Evolutionary conservation across 1,140 invertebrate genomes (phyloP).

Genomic region (Gryon sp.): DNA sequence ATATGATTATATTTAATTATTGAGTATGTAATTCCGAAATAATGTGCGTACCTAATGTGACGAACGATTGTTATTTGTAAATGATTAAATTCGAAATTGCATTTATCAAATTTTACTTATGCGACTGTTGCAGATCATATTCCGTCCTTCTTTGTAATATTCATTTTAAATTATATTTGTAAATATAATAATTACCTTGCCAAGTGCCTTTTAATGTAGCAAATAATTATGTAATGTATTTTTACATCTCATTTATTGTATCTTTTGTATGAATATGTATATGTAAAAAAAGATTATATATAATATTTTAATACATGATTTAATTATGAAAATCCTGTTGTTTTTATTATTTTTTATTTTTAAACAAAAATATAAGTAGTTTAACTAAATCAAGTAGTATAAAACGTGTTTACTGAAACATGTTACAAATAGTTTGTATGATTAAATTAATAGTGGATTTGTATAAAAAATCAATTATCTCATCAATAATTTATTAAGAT

Average conservation of each 20-base stretch:
- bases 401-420: too few species aligned
- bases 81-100: too few species aligned
- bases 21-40: too few species aligned
- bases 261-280: slow-evolving; percentile 60
- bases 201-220: slow-evolving; percentile 61
- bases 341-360: slow-evolving; percentile 3
- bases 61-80: too few species aligned
- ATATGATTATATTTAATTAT: too few species aligned
- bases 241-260: slow-evolving; percentile 56
- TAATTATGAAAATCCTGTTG: slow-evolving; percentile 23
- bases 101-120: slow-evolving; percentile 20
- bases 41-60: too few species aligned
- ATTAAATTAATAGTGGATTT: too few species aligned
- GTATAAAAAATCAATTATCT: too few species aligned
- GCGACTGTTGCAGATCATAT: slow-evolving; percentile 28
- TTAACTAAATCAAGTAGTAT: too few species aligned
- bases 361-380: too few species aligned
- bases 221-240: slow-evolving; percentile 51
- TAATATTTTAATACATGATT: slow-evolving; percentile 60
- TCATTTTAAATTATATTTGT: slow-evolving; percentile 48
- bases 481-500: too few species aligned
- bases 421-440: too few species aligned
- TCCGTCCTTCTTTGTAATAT: slow-evolving; percentile 52
- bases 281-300: slow-evolving; percentile 52
- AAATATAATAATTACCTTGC: slow-evolving; percentile 57